phyloP scores from a whole-genome alignment of 2,113 vertebrate species.

The Protobothrops flavoviridis region DNA sequence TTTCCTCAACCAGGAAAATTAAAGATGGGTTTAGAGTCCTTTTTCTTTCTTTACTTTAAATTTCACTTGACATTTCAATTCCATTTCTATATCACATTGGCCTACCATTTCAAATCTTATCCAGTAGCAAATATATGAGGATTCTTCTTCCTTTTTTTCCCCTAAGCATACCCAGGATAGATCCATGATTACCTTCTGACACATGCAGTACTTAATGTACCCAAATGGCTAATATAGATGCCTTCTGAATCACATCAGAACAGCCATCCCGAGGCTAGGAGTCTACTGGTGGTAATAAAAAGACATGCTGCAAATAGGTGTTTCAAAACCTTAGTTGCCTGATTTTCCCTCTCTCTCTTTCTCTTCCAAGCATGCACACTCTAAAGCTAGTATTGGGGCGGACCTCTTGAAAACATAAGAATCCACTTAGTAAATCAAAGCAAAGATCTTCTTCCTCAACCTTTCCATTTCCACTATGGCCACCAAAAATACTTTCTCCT shows the following conservation, averaged over 20 bases:
- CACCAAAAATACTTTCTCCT: background rate
- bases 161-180: background rate
- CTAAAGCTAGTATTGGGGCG: background rate
- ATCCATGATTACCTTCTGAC: background rate
- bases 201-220: slow-evolving; percentile 19
- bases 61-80: slow-evolving; percentile 28
- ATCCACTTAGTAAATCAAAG: background rate
- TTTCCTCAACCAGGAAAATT: slow-evolving; percentile 33
- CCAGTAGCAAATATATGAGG: background rate
- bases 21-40: background rate
- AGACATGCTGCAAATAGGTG: background rate
- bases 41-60: background rate
- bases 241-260: background rate
- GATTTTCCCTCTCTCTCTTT: background rate
- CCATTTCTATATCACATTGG: background rate
- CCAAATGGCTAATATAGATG: background rate
- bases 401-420: background rate
- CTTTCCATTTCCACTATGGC: background rate
- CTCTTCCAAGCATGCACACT: background rate
- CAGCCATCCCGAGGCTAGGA: background rate
- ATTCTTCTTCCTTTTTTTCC: background rate
- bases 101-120: background rate
- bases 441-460: background rate
- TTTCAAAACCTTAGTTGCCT: background rate
- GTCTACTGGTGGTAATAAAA: background rate